Evolutionary conservation across 2,888 invertebrate genomes (phyloP), one percentile per base, ranked within the genome.

Genomic region (Schizaphis graminum): DNA sequence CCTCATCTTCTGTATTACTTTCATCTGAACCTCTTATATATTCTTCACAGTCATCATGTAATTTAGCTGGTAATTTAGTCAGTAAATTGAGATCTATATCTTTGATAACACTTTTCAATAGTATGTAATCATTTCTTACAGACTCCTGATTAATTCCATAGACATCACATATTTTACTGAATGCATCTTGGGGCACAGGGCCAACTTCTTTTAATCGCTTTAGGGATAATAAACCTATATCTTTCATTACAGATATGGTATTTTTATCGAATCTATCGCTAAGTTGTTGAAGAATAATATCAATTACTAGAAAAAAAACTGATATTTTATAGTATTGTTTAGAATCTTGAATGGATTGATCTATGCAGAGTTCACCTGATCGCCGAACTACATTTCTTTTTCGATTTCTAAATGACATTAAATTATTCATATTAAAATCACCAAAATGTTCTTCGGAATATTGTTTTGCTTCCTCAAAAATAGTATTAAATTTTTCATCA

Each of bases 241-340:
- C 88, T 53, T 87, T 88, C 49, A 88, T 88, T 8, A 56, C 35
- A 53, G 35, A 88, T 88, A 53, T 35, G n/a, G 88, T n/a, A n/a
- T 88, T 53, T 53, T 88, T 53, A 53, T 56, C 26, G 13, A 89
- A 89, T 57, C 41, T 89, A 11, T 57, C 89, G 11, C 24, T 1
- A 41, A 89, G 24, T 56, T 89, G 57, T 89, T 89, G 89, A 3
- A 88, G 21, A 53, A 88, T 88, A 88, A 88, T 53, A n/a, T 88
- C 88, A 88, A 53, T 53, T 53, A 24, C 47, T 47, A 47, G 47
- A 47, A 47, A 47, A 47, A 47, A 47, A 47, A 47, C 47, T 47
- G 47, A 47, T 88, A 88, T 47, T 47, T 86, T 86, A 47, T 10
- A 86, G 11, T 86, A 86, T 47, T 86, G 26, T 86, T 86, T 26